Evolutionary conservation across 2,888 invertebrate species (phyloP), one percentile per base, ranked within the genome.

Genomic region (Clepsis dumicolana): DNA sequence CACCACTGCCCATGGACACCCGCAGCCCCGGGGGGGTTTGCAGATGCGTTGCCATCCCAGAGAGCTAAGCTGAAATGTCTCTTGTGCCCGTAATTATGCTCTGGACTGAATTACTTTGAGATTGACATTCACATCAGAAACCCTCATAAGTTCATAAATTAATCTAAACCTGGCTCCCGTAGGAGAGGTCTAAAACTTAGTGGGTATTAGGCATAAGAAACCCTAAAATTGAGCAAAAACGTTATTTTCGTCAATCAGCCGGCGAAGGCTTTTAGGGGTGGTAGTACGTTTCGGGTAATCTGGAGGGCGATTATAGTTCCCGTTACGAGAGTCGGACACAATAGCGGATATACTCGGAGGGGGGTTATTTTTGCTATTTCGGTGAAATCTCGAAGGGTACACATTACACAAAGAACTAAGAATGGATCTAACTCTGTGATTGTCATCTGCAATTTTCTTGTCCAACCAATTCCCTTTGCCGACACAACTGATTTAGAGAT

Each of bases 241-340:
- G 59, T 41, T 59, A 59, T 41, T 59, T 25, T 25, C 41, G 59
- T 41, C 59, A 41, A 41, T 59, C 38, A 25, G 16, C 25, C 25
- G 25, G 5, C 5, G 24, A 21, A n/a, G 35, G 59, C 59, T 59
- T 57, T 24, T 44, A 18, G 44, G 16, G 32, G 32, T 8, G 21
- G 29, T 16, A 44, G 12, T 32, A 29, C 59, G 56, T 32, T 18
- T 44, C 59, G 48, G 29, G 41, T 48, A 61, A 59, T 59, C 59
- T 41, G 25, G 16, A 27, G 48, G 60, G 44, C 8, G 29, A 54
- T 41, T 24, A 27, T 60, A 29, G 48, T 48, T 60, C 14, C 41
- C 10, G 54, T 18, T 25, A 24, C 24, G 32, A 29, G 32, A 21
- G n/a, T 35, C 5, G 41, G 59, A 25, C 38, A 59, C 59, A 59